Conservation (phyloP, 92 coral and sea anemone genomes). For the Palythoa heliodiscus region DNA sequence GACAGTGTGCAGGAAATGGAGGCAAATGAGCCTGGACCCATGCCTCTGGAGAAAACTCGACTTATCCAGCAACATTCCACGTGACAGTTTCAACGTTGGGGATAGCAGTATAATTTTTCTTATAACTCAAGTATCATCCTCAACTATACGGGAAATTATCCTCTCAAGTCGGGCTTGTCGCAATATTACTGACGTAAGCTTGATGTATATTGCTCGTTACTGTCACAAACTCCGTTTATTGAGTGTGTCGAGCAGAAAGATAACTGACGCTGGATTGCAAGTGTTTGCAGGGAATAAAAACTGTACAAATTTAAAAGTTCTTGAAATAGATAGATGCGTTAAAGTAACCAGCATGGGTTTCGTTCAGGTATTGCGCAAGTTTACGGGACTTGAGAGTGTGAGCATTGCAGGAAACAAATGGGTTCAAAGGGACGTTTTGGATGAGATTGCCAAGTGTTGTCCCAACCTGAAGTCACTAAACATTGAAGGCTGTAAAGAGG, state of each 20-base stretch:
- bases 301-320: slow-evolving; percentile 65
- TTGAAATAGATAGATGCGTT: slow-evolving; percentile 63
- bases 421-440: slow-evolving; percentile 60
- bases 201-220: slow-evolving; percentile 69
- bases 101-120: slow-evolving; percentile 54
- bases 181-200: slow-evolving; percentile 62
- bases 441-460: slow-evolving; percentile 53
- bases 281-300: slow-evolving; percentile 51
- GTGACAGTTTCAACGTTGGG: slow-evolving; percentile 40
- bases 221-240: slow-evolving; percentile 64
- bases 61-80: slow-evolving; percentile 43
- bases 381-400: slow-evolving; percentile 52
- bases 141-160: slow-evolving; percentile 64
- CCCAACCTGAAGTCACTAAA: slow-evolving; percentile 52
- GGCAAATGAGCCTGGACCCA: slow-evolving; percentile 68
- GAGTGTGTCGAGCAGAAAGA: slow-evolving; percentile 58
- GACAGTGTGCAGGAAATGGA: slow-evolving; percentile 74
- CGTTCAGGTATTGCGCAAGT: slow-evolving; percentile 54
- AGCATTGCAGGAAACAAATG: slow-evolving; percentile 62
- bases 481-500: slow-evolving; percentile 76
- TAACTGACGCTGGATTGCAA: slow-evolving; percentile 76
- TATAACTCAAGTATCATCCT: slow-evolving; percentile 53
- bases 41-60: slow-evolving; percentile 72
- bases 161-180: slow-evolving; percentile 72
- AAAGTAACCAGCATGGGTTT: slow-evolving; percentile 58